A percentile compares a stretch with the other conserved stretches of the same genome.
Evolutionary conservation across 2,888 invertebrate species (phyloP).

Genomic region (Drosophila buzzatii): DNA sequence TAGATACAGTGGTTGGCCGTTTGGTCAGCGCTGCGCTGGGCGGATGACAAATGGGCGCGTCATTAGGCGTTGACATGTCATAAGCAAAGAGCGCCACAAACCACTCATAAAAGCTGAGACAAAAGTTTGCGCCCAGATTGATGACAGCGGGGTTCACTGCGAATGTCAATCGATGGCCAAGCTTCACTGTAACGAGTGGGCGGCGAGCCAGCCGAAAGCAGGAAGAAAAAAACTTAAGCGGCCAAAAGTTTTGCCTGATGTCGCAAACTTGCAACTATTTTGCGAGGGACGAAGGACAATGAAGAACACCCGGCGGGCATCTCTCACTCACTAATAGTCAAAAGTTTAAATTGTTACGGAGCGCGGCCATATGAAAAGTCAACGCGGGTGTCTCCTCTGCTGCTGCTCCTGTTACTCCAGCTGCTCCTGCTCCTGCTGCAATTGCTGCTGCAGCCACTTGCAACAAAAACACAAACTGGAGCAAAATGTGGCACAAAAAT

Average conservation of each 20-base stretch:
- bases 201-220: not conserved
- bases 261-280: slow-evolving; percentile 76
- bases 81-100: slow-evolving; percentile 68
- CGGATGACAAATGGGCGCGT: slow-evolving; percentile 74
- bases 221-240: slow-evolving; percentile 21
- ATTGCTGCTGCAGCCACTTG: slow-evolving; percentile 39
- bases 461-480: slow-evolving; percentile 30
- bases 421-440: slow-evolving; percentile 11
- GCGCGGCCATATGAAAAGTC: slow-evolving; percentile 80
- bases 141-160: slow-evolving; percentile 56
- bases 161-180: slow-evolving; percentile 63
- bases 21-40: slow-evolving; percentile 47
- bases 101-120: slow-evolving; percentile 57
- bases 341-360: slow-evolving; percentile 79
- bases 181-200: slow-evolving; percentile 33
- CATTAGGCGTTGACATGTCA: slow-evolving; percentile 81
- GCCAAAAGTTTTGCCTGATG: slow-evolving; percentile 65
- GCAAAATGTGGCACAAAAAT: slow-evolving; percentile 50
- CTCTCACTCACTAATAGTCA: slow-evolving; percentile 73
- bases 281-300: slow-evolving; percentile 13
- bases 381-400: slow-evolving; percentile 48
- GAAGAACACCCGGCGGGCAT: slow-evolving; percentile 37
- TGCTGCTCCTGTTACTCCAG: not conserved
- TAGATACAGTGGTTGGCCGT: slow-evolving; percentile 21
- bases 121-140: slow-evolving; percentile 73